Evolutionary conservation across 1,140 invertebrate species (phyloP), one percentile per base, ranked within the genome.

Genomic region (Caenorhabditis inopinata): DNA sequence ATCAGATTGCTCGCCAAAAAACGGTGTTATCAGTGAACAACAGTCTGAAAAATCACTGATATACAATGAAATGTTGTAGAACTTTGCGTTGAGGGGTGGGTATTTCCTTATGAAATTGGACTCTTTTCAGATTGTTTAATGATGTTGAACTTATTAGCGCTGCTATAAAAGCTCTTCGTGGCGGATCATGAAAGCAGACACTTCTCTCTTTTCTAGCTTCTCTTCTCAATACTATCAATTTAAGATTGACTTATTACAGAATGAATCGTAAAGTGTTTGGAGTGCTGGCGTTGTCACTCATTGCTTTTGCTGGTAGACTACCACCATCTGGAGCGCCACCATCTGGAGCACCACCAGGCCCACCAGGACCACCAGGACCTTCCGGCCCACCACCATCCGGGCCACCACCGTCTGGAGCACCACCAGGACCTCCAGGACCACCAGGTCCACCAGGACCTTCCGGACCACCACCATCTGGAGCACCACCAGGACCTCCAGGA

Each of bases 11-110:
- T 32, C 29, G 27, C 27, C 18, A n/a, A 32, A 58, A 32, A 58
- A 29, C 18, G 18, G 12, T 38, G 32, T 68, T 38, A 68, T 68
- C 58, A 68, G 35, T 29, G n/a, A 38, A 68, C 35, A 68, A 68
- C 58, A 68, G 58, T 68, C 58, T 68, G 51, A 58, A 58, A 32
- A 68, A 68, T 42, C n/a, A 21, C 16, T 68, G 58, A 68, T 68
- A 68, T 21, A 11, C 12, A 68, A 18, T 5, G 3, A 38, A 68
- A 68, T 68, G 58, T 68, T 68, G 58, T 68, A 38, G 58, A 68
- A 68, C 58, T 68, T 68, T 68, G 58, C 18, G 32, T 68, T 32
- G 29, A 25, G 23, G n/a, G 11, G 58, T 68, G 58, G 58, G 58
- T 68, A 32, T 68, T 38, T 68, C 58, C 58, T 32, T 14, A 5